Conservation (phyloP, 2,113 vertebrate species). For the Porphyrio hochstetteri region DNA sequence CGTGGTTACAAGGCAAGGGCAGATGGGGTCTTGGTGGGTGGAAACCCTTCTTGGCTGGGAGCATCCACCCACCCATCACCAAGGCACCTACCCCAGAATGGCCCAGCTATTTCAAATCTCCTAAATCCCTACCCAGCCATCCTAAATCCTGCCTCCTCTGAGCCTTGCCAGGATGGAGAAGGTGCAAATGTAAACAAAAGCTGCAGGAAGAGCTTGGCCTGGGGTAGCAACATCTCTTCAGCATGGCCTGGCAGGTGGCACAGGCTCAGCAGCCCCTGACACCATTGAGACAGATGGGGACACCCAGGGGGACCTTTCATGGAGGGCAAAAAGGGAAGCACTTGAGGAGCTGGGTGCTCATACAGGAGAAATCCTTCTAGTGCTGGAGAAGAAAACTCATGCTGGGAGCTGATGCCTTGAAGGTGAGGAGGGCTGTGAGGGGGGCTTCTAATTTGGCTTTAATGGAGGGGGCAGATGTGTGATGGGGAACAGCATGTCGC, state of each 20-base stretch:
- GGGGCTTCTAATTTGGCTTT: not conserved
- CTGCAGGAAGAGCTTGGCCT: not conserved
- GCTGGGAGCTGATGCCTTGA: not conserved
- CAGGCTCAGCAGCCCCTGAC: not conserved
- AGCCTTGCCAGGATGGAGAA: not conserved
- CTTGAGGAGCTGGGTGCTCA: not conserved
- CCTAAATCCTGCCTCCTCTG: not conserved
- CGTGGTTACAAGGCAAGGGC: rapidly evolving
- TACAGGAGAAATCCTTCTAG: not conserved
- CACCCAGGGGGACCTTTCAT: not conserved
- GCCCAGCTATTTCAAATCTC: not conserved
- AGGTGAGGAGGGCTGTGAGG: not conserved
- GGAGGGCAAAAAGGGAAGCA: not conserved
- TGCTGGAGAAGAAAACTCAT: not conserved
- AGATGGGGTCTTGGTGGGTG: not conserved
- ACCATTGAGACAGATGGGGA: not conserved
- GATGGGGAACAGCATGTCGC: not conserved
- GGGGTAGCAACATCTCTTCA: not conserved
- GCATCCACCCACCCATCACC: not conserved
- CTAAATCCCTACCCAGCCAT: not conserved
- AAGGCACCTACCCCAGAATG: not conserved
- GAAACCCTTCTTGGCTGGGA: not conserved
- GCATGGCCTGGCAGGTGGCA: not conserved
- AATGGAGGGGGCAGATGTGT: not conserved
- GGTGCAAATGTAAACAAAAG: not conserved